phyloP scores from a whole-genome alignment of 35 echinoderm and acorn worm species.

The Stichopus chloronotus region DNA sequence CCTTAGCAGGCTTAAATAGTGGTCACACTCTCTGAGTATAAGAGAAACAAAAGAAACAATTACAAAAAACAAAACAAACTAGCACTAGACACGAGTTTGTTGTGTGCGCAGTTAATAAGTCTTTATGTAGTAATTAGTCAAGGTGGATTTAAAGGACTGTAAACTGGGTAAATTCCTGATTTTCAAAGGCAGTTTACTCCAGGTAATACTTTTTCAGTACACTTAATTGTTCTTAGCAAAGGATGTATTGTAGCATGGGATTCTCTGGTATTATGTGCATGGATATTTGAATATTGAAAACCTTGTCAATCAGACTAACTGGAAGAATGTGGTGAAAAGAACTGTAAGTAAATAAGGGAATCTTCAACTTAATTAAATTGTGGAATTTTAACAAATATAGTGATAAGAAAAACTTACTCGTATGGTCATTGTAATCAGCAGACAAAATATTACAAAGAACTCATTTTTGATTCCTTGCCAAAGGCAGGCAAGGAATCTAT shows the following conservation, averaged over 20 bases:
- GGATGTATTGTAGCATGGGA: conserved; percentile 10
- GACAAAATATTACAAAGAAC: too few species aligned
- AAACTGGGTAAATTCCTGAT: background rate
- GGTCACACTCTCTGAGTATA: background rate
- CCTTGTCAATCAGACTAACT: background rate
- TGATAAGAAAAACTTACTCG: conserved; percentile 16
- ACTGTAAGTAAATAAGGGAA: background rate
- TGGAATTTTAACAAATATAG: background rate
- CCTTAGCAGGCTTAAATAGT: conserved; percentile 9
- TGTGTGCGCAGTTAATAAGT: background rate
- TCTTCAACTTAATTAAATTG: background rate
- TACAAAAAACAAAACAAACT: background rate
- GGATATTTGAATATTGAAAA: background rate
- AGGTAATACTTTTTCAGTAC: background rate
- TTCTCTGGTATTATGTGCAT: conserved; percentile 12
- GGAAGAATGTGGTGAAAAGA: conserved; percentile 17
- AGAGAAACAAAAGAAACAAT: background rate
- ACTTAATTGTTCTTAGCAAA: conserved; percentile 29
- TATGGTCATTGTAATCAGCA: too few species aligned
- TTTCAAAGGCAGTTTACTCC: background rate
- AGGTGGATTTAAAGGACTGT: conserved; percentile 7
- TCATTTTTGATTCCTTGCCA: too few species aligned
- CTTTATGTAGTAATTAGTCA: background rate
- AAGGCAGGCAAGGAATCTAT: too few species aligned
- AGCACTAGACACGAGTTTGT: background rate